Evolutionary conservation across 2,113 vertebrate species (phyloP).

Genomic region (Neodontobutis hainanensis): DNA sequence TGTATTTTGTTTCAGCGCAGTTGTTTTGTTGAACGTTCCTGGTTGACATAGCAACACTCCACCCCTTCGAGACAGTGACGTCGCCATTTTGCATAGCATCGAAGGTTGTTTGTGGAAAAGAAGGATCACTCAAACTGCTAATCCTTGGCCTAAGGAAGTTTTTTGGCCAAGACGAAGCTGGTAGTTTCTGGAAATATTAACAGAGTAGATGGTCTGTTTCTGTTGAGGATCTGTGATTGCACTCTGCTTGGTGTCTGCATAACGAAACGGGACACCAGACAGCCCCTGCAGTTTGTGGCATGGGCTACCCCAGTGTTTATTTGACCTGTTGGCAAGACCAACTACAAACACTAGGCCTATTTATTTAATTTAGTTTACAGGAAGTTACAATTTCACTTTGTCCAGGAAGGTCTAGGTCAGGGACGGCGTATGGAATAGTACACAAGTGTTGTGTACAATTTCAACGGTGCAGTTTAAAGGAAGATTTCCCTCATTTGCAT

Average conservation of each 20-base stretch:
- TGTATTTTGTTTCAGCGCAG: conserved; percentile 43
- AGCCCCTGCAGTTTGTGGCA: neutral
- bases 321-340: conserved; percentile 44
- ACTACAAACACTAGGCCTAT: neutral
- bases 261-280: conserved; percentile 43
- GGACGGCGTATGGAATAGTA: too few relatives aligned
- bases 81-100: conserved; percentile 43
- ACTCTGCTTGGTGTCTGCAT: conserved; percentile 1
- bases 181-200: neutral
- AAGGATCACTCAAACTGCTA: conserved; percentile 1
- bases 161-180: neutral
- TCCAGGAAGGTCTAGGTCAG: too few relatives aligned
- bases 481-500: too few relatives aligned
- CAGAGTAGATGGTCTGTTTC: conserved; percentile 46
- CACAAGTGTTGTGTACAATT: too few relatives aligned
- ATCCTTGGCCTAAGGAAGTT: too few relatives aligned
- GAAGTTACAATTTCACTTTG: too few relatives aligned
- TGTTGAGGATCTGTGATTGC: neutral
- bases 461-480: too few relatives aligned
- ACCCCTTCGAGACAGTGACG: conserved; percentile 76
- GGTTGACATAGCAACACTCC: conserved; percentile 75
- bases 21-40: conserved; percentile 77
- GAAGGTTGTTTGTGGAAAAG: conserved; percentile 32
- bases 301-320: conserved; percentile 22
- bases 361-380: too few relatives aligned